Percentiles rank a stretch among this genome's conserved stretches.
Conservation (phyloP, 2,113 vertebrate genomes). For the Alexandromys fortis region DNA sequence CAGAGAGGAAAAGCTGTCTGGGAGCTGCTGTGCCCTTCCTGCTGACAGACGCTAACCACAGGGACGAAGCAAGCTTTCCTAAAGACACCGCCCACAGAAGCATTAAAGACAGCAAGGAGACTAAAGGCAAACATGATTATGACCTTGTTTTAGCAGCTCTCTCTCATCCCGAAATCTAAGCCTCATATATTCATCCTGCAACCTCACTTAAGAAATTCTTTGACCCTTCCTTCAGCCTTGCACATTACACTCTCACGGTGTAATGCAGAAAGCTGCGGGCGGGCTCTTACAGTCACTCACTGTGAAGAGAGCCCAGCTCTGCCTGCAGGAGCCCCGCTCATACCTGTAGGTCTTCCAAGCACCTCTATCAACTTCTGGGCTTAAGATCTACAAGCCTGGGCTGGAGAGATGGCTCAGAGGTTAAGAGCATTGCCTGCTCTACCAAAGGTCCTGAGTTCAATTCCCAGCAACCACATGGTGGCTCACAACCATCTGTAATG, state of each 20-base stretch:
- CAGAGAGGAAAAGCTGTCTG: background rate
- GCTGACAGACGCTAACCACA: background rate
- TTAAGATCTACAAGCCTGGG: background rate
- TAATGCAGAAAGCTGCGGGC: background rate
- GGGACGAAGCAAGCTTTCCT: background rate
- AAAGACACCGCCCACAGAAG: background rate
- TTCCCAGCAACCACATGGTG: too few relatives aligned
- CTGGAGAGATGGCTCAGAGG: too few relatives aligned
- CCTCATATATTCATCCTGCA: background rate
- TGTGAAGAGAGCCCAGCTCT: background rate
- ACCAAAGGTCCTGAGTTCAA: too few relatives aligned
- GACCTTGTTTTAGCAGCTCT: background rate
- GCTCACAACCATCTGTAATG: too few relatives aligned
- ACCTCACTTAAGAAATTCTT: background rate
- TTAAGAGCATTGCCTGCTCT: too few relatives aligned
- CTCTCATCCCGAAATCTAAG: background rate
- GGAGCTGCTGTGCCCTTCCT: background rate
- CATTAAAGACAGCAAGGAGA: background rate
- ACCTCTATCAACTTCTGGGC: background rate
- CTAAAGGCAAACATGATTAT: background rate
- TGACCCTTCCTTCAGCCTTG: background rate
- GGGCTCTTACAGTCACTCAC: too few relatives aligned
- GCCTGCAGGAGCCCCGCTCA: background rate
- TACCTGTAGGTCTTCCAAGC: too few relatives aligned
- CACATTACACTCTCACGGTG: background rate